Base-by-base conservation (phyloP, 1,140 invertebrate species). In the Diorhabda elongata region DNA sequence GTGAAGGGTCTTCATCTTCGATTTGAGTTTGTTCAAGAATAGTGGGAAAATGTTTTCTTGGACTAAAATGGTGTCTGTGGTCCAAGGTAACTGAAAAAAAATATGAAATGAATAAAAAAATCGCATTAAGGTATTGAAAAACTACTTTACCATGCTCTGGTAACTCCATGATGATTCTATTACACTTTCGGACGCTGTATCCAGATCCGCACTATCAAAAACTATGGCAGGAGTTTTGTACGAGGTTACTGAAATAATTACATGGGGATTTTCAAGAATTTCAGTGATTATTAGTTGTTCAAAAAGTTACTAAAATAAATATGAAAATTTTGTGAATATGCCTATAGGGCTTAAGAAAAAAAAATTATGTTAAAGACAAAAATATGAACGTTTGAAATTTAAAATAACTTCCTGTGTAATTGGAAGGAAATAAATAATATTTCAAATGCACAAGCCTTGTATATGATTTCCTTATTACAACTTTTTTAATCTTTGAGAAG, bases 161-260 rank as follows among this genome's bases (percentile, higher is more conserved):
- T 85, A 84, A 66, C 83, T 84, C 81, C 84, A 86, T 52, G 85
- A 79, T 9, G 83, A 83, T 73, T 85, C 82, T 8, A 87, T 79
- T 3, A 86, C 78, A 44, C 80, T 81, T 70, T 88, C 84, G 61
- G 85, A 83, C 9, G 86, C 84, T 66, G 86, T 87, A 81, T 88
- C 85, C 45, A 88, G 69, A 80, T 89, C 87, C 41, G 85, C 83
- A 61, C 80, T 79, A 64, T 88, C 86, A 80, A 85, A 87, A 64
- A 89, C 81, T 61, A 87, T 78, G 61, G 87, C 82, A 3, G 83
- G 80, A 45, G 81, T 82, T 71, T 85, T 84, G 52, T 83, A 64
- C 45, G 66, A 66, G 43, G 69, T 56, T 52, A 74, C 71, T 73
- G 64, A 70, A 70, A 65, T 26, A 56, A 60, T 65, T 42, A 26